Conservation (phyloP, 2,888 invertebrate genomes). For the Luperina testacea region DNA sequence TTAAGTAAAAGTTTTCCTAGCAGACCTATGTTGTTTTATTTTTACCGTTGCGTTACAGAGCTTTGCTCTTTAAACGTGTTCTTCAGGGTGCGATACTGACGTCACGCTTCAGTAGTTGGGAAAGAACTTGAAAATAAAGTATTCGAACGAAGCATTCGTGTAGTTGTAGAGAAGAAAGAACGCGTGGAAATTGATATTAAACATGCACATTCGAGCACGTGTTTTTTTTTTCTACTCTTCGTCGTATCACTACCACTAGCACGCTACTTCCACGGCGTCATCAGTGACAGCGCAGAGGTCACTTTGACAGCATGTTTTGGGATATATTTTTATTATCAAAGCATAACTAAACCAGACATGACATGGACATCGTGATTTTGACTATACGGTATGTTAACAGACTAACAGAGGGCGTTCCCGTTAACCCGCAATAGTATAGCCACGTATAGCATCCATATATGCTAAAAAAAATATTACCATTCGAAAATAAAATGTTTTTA, state of each 20-base stretch:
- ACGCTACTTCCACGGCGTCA: background rate
- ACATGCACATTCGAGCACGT: background rate
- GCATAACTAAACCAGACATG: background rate
- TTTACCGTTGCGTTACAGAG: slow-evolving; percentile 33
- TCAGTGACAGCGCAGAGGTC: background rate
- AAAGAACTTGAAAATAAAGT: slow-evolving; percentile 39
- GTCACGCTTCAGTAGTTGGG: slow-evolving; percentile 20
- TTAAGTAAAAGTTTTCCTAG: slow-evolving; percentile 33
- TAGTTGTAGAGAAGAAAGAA: background rate
- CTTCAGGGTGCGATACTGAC: slow-evolving; percentile 31
- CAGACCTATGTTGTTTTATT: slow-evolving; percentile 41
- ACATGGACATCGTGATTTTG: too few species aligned
- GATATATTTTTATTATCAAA: background rate
- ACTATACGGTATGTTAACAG: too few species aligned
- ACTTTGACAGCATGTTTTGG: background rate
- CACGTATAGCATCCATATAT: too few species aligned
- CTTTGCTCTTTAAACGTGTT: slow-evolving; percentile 44
- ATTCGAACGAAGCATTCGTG: background rate
- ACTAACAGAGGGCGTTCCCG: too few species aligned
- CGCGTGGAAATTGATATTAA: background rate
- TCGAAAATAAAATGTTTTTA: too few species aligned
- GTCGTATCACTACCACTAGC: background rate
- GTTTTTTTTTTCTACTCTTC: background rate
- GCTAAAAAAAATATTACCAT: too few species aligned
- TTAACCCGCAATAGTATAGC: too few species aligned